Evolutionary conservation across 1,140 invertebrate species (phyloP).

Genomic region (Trichoplusia ni): DNA sequence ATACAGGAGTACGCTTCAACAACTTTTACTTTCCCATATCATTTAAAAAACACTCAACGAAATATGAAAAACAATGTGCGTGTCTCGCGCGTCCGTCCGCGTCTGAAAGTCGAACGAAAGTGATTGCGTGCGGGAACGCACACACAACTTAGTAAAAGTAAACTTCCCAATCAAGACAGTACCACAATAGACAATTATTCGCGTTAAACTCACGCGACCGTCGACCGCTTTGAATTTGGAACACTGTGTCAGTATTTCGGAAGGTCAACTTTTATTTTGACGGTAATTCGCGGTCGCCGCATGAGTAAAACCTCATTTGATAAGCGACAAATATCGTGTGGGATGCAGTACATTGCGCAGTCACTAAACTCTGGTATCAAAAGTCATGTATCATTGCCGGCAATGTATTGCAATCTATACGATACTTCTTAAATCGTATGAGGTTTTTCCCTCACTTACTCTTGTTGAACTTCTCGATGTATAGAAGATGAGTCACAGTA

Average conservation of each 20-base stretch:
- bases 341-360: background rate
- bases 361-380: no score
- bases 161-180: constrained; percentile 63
- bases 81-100: constrained; percentile 1
- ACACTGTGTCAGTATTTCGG: constrained; percentile 57
- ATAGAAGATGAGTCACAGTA: constrained; percentile 5
- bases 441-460: no score
- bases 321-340: background rate
- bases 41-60: constrained; percentile 22
- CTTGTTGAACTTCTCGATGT: no score
- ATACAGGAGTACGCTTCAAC: no score
- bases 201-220: constrained; percentile 41
- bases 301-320: constrained; percentile 20
- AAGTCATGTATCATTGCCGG: no score
- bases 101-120: constrained; percentile 70
- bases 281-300: constrained; percentile 4
- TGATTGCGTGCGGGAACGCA: constrained; percentile 64
- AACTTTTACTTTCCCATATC: constrained; percentile 34
- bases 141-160: constrained; percentile 66
- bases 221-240: constrained; percentile 44
- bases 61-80: constrained; percentile 9
- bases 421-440: no score
- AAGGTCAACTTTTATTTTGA: constrained; percentile 46
- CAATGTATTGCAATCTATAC: no score
- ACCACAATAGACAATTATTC: constrained; percentile 48